Conservation (phyloP, 2,113 vertebrate species). For the Otis tarda region DNA sequence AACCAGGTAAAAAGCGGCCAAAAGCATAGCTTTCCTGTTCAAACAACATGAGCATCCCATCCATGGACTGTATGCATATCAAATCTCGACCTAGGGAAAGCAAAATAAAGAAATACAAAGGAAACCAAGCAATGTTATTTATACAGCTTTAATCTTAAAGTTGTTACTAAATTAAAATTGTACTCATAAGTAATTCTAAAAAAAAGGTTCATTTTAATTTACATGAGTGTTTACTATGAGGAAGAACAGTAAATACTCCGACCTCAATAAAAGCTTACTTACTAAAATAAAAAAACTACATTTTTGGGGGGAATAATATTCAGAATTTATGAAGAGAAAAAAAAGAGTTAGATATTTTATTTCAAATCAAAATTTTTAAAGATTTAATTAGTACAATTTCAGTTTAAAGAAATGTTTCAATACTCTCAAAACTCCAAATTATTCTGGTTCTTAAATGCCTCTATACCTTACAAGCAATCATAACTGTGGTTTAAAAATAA, state of each 20-base stretch:
- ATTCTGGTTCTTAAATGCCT: neutral
- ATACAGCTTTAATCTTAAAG: neutral
- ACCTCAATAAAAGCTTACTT: neutral
- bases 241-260: neutral
- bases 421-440: neutral
- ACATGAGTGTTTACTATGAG: neutral
- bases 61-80: slow-evolving; percentile 97
- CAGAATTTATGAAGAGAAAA: neutral
- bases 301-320: neutral
- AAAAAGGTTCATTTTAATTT: neutral
- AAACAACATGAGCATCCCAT: slow-evolving; percentile 97
- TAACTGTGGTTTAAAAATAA: neutral
- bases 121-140: neutral
- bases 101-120: slow-evolving; percentile 8
- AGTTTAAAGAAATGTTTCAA: neutral
- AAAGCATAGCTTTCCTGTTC: slow-evolving; percentile 97
- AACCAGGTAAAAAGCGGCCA: slow-evolving; percentile 91
- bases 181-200: neutral
- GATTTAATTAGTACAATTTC: neutral
- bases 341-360: neutral
- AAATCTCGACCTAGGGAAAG: slow-evolving; percentile 86
- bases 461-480: neutral
- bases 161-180: neutral
- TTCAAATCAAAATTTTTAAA: neutral
- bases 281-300: neutral